Evolutionary conservation across 2,113 vertebrate genomes (phyloP).

Genomic region (Halichoeres trimaculatus): DNA sequence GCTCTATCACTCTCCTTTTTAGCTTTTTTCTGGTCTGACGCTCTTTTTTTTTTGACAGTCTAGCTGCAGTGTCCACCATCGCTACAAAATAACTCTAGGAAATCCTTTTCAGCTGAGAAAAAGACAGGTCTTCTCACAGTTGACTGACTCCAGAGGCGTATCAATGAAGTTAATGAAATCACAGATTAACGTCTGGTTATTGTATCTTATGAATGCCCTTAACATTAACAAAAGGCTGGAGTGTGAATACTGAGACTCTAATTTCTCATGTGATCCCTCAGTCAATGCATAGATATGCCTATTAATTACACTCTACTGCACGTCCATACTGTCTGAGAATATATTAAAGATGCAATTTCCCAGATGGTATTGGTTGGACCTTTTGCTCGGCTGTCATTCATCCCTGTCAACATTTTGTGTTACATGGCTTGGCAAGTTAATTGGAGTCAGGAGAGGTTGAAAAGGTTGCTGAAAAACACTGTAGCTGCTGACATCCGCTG

Average conservation of each 20-base stretch:
- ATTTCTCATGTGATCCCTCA: background rate
- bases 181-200: background rate
- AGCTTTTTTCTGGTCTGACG: too few species aligned
- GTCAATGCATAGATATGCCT: background rate
- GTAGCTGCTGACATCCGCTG: constrained; percentile 11
- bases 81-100: too few species aligned
- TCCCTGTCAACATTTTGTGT: constrained; percentile 35
- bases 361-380: background rate
- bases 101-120: too few species aligned
- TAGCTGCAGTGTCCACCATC: too few species aligned
- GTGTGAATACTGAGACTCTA: background rate
- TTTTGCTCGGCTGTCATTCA: constrained; percentile 37
- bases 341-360: constrained; percentile 16
- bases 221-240: too few species aligned
- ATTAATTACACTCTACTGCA: background rate
- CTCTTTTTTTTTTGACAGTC: too few species aligned
- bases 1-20: too few species aligned
- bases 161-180: too few species aligned
- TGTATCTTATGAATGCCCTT: background rate
- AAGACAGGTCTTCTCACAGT: too few species aligned
- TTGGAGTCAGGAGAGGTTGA: constrained; percentile 39
- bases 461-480: constrained; percentile 27
- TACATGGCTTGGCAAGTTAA: constrained; percentile 44
- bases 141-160: too few species aligned
- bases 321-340: background rate